Evolutionary conservation across 2,888 invertebrate species (phyloP).

Genomic region (Subacronicta megacephala): DNA sequence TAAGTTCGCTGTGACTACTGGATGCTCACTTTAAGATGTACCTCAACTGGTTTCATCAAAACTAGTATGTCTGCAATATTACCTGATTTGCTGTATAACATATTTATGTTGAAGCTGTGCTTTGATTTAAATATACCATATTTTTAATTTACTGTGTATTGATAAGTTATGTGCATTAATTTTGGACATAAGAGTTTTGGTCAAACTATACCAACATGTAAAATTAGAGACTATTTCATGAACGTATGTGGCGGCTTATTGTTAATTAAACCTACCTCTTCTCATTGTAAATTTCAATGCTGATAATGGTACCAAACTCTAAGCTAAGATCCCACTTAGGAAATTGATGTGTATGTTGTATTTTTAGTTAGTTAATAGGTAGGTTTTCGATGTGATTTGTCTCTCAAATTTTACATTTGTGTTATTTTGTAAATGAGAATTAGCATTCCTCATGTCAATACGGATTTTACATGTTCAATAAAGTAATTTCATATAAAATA

Average conservation of each 20-base stretch:
- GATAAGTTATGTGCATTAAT: constrained; percentile 69
- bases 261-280: constrained; percentile 88
- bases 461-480: constrained; percentile 90
- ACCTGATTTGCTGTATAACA: constrained; percentile 66
- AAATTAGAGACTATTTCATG: constrained; percentile 86
- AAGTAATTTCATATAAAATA: constrained; percentile 89
- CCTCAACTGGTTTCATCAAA: constrained; percentile 83
- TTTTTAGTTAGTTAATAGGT: constrained; percentile 89
- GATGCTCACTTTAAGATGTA: constrained; percentile 85
- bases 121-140: constrained; percentile 75
- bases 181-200: constrained; percentile 82
- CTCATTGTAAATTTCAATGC: constrained; percentile 88
- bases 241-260: constrained; percentile 79
- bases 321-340: constrained; percentile 80
- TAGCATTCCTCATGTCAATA: constrained; percentile 90
- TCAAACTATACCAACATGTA: constrained; percentile 82
- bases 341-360: constrained; percentile 89
- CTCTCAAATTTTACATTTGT: constrained; percentile 89
- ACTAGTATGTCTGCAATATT: constrained; percentile 79
- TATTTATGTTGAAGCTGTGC: constrained; percentile 79
- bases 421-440: constrained; percentile 90
- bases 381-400: constrained; percentile 89
- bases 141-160: constrained; percentile 71
- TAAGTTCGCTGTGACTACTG: constrained; percentile 88
- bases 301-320: constrained; percentile 87